A percentile compares a stretch with the other conserved stretches of the same genome.
phyloP scores from a whole-genome alignment of 1,140 invertebrate genomes.

The Nomia melanderi region DNA sequence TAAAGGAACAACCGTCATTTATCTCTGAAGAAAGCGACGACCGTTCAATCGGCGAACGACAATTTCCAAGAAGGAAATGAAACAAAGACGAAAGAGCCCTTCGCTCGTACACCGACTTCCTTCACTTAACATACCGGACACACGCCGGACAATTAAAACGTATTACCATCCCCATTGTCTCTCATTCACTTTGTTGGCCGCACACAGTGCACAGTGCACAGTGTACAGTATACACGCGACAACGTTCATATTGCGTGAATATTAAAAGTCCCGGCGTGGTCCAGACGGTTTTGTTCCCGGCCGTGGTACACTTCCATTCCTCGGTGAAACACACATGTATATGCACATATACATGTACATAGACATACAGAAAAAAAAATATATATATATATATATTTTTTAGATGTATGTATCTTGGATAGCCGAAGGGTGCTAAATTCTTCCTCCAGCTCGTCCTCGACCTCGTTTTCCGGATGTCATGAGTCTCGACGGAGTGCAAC shows the following conservation, averaged over 20 bases:
- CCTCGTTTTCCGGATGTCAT: slow-evolving; percentile 56
- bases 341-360: background rate
- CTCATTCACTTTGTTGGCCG: background rate
- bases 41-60: too few species aligned
- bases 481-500: slow-evolving; percentile 51
- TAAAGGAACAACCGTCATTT: too few species aligned
- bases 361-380: too few species aligned
- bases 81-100: too few species aligned
- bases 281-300: slow-evolving; percentile 15
- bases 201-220: too few species aligned
- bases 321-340: slow-evolving; percentile 1
- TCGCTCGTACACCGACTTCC: too few species aligned
- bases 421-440: slow-evolving; percentile 36
- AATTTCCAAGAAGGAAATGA: too few species aligned
- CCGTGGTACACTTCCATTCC: slow-evolving; percentile 32
- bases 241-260: background rate
- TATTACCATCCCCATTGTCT: background rate
- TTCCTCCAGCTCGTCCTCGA: slow-evolving; percentile 56
- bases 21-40: too few species aligned
- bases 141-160: background rate
- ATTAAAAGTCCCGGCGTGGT: slow-evolving; percentile 31
- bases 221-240: background rate
- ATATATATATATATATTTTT: background rate
- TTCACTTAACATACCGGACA: background rate
- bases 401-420: slow-evolving; percentile 16